phyloP scores from a whole-genome alignment of 2,888 invertebrate species.

The Mythimna vitellina region DNA sequence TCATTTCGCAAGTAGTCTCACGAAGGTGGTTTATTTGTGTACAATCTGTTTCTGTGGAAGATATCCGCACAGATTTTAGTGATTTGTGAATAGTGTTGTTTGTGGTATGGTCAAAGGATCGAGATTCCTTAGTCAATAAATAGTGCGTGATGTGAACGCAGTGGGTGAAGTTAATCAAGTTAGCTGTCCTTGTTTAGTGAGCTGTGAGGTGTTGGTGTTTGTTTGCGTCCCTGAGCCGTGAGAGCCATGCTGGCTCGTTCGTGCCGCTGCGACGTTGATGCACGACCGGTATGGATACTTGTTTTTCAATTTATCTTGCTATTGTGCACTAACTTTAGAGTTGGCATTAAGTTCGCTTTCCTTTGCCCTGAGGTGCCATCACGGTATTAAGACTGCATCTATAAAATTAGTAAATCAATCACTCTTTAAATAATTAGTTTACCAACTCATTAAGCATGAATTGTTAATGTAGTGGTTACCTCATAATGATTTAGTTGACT shows the following conservation, averaged over 20 bases:
- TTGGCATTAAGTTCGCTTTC: slow-evolving; percentile 11
- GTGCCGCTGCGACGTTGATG: slow-evolving; percentile 63
- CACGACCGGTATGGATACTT: slow-evolving; percentile 69
- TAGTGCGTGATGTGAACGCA: slow-evolving; percentile 71
- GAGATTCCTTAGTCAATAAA: slow-evolving; percentile 63
- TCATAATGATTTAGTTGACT: slow-evolving; percentile 3
- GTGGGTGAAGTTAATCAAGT: slow-evolving; percentile 61
- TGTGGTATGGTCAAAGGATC: slow-evolving; percentile 45
- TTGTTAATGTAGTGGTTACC: slow-evolving; percentile 10
- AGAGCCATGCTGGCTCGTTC: slow-evolving; percentile 78
- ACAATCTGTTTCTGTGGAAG: slow-evolving; percentile 81
- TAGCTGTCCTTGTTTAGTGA: slow-evolving; percentile 66
- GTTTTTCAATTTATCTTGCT: slow-evolving; percentile 10
- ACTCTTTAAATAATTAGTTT: slow-evolving; percentile 9
- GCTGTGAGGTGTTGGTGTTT: slow-evolving; percentile 71
- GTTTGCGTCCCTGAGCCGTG: slow-evolving; percentile 69
- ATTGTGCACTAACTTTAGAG: not conserved
- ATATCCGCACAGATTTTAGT: slow-evolving; percentile 73
- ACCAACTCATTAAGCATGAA: not conserved
- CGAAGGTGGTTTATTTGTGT: slow-evolving; percentile 87
- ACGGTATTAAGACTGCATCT: not conserved
- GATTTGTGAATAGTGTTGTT: slow-evolving; percentile 64
- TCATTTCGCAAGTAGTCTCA: slow-evolving; percentile 86
- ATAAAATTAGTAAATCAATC: not conserved
- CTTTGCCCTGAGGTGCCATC: not conserved